Evolutionary conservation across 2,888 invertebrate species (phyloP).

Genomic region (Heteropelma amictum): DNA sequence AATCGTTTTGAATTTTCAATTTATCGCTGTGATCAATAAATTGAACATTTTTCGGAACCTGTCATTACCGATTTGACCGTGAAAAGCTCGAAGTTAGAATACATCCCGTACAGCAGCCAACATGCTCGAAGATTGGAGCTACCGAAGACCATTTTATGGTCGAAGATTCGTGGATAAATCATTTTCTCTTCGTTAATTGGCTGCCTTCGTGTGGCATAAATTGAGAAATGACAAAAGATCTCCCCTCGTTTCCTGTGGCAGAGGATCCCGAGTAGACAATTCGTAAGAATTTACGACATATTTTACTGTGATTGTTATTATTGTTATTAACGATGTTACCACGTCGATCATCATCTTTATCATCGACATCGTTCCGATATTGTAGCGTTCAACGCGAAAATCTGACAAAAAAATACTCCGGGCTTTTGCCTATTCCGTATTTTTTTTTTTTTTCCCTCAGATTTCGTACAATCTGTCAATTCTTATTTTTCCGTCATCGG

Average conservation of each 20-base stretch:
- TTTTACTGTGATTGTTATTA: too few relatives aligned
- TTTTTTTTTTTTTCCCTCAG: neutral
- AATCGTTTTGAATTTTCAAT: neutral
- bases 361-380: neutral
- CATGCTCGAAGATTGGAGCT: neutral
- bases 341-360: neutral
- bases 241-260: too few relatives aligned
- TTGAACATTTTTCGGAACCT: too few relatives aligned
- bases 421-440: neutral
- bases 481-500: slow-evolving; percentile 7
- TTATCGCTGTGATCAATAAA: too few relatives aligned
- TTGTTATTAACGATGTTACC: neutral
- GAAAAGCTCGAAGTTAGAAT: too few relatives aligned
- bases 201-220: too few relatives aligned
- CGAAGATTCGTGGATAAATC: neutral
- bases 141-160: neutral
- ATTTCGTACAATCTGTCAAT: slow-evolving; percentile 20
- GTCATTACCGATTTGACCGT: too few relatives aligned
- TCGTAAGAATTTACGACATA: neutral
- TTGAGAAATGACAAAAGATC: neutral
- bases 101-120: too few relatives aligned
- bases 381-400: neutral
- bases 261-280: neutral
- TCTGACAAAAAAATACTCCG: neutral
- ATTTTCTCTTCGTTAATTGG: neutral